Percentiles rank a stretch among this genome's conserved stretches.
These are phyloP conservation scores for Trichopoda pennipes DNA, from an alignment of 2,888 invertebrate genomes.

Conservation along the genomic window DNA sequence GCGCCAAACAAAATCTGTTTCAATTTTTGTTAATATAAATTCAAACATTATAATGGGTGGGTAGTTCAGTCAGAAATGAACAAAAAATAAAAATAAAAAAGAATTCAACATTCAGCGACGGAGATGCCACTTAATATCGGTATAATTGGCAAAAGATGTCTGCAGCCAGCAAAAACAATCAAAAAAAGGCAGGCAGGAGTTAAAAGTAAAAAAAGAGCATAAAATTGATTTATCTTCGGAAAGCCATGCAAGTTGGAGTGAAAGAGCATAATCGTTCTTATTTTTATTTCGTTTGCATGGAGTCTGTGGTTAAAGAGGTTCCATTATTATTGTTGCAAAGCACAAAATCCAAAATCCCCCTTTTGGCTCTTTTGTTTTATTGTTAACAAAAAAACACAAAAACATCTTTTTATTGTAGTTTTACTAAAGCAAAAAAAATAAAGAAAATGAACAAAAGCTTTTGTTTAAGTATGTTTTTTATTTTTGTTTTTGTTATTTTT, in stretches of 20 bases:
- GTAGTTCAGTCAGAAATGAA: constrained; percentile 19
- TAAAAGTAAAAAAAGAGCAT: constrained; percentile 62
- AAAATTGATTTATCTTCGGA: constrained; percentile 53
- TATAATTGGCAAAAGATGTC: constrained; percentile 72
- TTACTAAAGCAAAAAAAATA: constrained; percentile 17
- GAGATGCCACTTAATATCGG: constrained; percentile 67
- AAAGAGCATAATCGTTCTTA: constrained; percentile 45
- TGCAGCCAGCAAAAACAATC: constrained; percentile 37
- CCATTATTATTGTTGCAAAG: constrained; percentile 60
- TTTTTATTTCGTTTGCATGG: constrained; percentile 31
- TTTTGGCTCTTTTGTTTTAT: neutral
- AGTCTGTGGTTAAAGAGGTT: constrained; percentile 67
- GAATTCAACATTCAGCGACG: constrained; percentile 55
- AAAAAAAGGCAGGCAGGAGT: constrained; percentile 60
- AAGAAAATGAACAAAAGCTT: constrained; percentile 59
- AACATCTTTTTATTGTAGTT: constrained; percentile 49
- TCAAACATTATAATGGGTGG: constrained; percentile 20
- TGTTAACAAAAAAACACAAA: constrained; percentile 16
- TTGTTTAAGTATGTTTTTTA: constrained; percentile 54
- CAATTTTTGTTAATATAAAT: neutral
- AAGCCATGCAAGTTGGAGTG: constrained; percentile 30
- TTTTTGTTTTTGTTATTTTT: constrained; percentile 18
- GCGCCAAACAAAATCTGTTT: constrained; percentile 57
- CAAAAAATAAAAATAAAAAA: constrained; percentile 29
- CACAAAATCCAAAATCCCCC: constrained; percentile 5